phyloP scores from a whole-genome alignment of 2,888 invertebrate genomes.

The Andrena bucephala region DNA sequence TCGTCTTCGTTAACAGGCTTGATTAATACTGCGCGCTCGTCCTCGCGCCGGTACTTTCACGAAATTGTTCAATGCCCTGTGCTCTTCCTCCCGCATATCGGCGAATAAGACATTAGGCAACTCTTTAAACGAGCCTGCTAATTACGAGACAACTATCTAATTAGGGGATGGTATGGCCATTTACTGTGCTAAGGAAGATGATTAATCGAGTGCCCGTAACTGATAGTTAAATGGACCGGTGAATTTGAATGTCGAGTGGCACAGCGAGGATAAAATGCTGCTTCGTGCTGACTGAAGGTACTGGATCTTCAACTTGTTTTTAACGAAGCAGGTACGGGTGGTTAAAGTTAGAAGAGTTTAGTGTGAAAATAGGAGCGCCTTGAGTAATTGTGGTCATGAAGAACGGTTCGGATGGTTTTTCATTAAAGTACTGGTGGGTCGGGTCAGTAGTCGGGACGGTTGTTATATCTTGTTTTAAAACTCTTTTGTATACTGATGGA shows the following conservation, averaged over 20 bases:
- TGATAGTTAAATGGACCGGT: slow-evolving; percentile 21
- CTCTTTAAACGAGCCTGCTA: slow-evolving; percentile 29
- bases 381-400: too few species aligned
- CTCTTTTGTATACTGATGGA: neutral
- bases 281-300: too few species aligned
- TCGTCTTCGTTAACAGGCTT: slow-evolving; percentile 58
- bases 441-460: too few species aligned
- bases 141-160: slow-evolving; percentile 48
- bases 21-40: slow-evolving; percentile 47
- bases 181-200: neutral
- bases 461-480: neutral
- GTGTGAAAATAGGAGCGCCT: too few species aligned
- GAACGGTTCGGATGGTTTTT: too few species aligned
- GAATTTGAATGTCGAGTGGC: slow-evolving; percentile 1
- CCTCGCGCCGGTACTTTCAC: slow-evolving; percentile 52
- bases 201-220: slow-evolving; percentile 25
- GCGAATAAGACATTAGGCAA: slow-evolving; percentile 50
- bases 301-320: too few species aligned
- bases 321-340: too few species aligned
- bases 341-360: too few species aligned
- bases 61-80: slow-evolving; percentile 45
- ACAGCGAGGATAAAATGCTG: neutral
- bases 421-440: neutral
- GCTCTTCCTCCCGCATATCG: slow-evolving; percentile 24
- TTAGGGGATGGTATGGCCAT: slow-evolving; percentile 26